Percentiles rank a stretch among this genome's conserved stretches.
Conservation (phyloP, 2,113 vertebrate genomes). For the Colinus virginianus region DNA sequence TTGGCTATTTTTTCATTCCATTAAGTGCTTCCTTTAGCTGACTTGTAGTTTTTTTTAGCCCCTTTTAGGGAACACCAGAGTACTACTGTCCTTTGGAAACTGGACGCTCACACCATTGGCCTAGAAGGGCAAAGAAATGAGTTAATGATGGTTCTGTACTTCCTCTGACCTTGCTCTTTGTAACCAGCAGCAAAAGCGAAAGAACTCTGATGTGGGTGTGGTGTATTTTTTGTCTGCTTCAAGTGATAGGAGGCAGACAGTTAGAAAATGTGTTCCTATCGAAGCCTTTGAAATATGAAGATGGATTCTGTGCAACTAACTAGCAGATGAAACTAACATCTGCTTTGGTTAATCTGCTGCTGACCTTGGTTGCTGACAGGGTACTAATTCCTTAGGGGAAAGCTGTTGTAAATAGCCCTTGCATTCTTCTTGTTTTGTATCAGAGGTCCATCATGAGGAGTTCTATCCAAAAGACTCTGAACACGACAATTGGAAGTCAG, state of each 20-base stretch:
- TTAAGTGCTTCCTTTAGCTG: neutral
- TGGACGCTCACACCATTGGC: neutral
- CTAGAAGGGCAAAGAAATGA: neutral
- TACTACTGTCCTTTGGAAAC: neutral
- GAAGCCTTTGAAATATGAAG: neutral
- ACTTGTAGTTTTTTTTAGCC: neutral
- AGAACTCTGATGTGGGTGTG: neutral
- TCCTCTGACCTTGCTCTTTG: neutral
- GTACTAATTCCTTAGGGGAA: neutral
- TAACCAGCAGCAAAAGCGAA: slow-evolving; percentile 1
- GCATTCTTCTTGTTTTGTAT: neutral
- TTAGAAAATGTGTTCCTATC: neutral
- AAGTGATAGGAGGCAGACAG: neutral
- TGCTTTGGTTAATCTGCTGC: neutral
- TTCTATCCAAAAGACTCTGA: neutral
- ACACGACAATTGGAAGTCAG: neutral
- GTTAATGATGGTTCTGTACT: neutral
- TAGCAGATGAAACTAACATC: neutral
- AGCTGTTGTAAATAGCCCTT: neutral
- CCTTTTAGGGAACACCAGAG: neutral
- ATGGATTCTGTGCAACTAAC: neutral
- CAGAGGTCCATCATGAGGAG: neutral
- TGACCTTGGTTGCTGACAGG: neutral
- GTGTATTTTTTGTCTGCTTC: neutral
- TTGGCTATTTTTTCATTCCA: neutral